Base-by-base conservation (phyloP, 2,113 vertebrate species). In the Girardinichthys multiradiatus region DNA sequence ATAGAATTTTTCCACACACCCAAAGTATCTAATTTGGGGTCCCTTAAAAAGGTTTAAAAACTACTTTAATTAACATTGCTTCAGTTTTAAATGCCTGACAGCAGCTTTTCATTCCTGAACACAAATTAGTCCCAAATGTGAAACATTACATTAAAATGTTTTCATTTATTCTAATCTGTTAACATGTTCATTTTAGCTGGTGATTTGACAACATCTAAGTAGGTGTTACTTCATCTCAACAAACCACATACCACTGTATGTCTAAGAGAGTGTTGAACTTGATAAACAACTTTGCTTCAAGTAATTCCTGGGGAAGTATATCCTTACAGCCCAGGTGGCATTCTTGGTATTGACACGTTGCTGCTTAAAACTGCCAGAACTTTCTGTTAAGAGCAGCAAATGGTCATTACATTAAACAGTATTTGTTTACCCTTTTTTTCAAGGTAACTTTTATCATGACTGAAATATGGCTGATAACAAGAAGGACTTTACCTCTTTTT, bases 261-360 rank as follows among this genome's bases (percentile, higher is more conserved):
- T 13, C 0, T 4, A 17, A 45, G 45, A 31, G 30, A 64, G 37
- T 68, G 67, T 51, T 2, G 59, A 88, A 84, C 85, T 33, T 79
- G 90, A 82, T 76, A 83, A 86, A 81, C 85, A 19, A 65, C 91
- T 85, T 85, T 57, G 33, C 54, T 39, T 45, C 12, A 51, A 27
- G 30, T n/a, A 48, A 9, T 37, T 57, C 24, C 0, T n/a, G 26
- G 62, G 63, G 57, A 72, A 21, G 42, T 72, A n/a, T 65, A 31
- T 73, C 13, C 31, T 42, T 87, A 90, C 85, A 72, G 69, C 82
- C 33, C 26, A 30, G 72, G 89, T 84, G 64, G 61, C 85, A 92
- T 91, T 90, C 80, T 86, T 76, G 51, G 4, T 12, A 17, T 27
- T n/a, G 57, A 59, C 39, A 48, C 30, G 39, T 27, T 45, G 62